Evolutionary conservation across 2,888 invertebrate genomes (phyloP).

Genomic region (Ormyrus pomaceus): DNA sequence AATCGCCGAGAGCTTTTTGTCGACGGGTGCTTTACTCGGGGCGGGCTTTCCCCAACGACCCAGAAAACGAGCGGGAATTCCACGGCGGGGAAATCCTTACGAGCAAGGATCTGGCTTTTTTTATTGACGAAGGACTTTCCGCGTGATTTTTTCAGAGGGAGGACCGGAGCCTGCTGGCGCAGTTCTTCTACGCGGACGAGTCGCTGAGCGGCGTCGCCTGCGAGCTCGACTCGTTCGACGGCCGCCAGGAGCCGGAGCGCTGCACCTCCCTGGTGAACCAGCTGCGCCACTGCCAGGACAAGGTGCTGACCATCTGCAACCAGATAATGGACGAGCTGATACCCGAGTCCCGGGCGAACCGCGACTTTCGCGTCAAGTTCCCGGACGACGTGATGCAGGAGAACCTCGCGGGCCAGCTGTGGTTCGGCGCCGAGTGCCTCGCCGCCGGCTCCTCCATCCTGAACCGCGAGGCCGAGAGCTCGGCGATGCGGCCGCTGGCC

Average conservation of each 20-base stretch:
- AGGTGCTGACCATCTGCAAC: slow-evolving; percentile 93
- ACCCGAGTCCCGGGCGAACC: slow-evolving; percentile 88
- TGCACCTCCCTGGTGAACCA: slow-evolving; percentile 97
- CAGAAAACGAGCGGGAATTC: too few relatives aligned
- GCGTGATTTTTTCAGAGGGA: slow-evolving; percentile 81
- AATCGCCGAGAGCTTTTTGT: too few relatives aligned
- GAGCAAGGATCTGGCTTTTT: too few relatives aligned
- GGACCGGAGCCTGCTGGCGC: slow-evolving; percentile 94
- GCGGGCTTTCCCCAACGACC: too few relatives aligned
- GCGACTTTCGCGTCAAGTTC: slow-evolving; percentile 98
- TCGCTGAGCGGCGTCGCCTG: slow-evolving; percentile 95
- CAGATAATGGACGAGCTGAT: slow-evolving; percentile 96
- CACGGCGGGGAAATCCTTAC: too few relatives aligned
- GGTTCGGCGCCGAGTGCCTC: slow-evolving; percentile 99
- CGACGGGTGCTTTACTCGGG: too few relatives aligned
- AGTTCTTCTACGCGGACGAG: slow-evolving; percentile 99
- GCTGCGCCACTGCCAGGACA: slow-evolving; percentile 94
- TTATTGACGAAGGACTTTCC: too few relatives aligned
- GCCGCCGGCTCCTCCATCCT: slow-evolving; percentile 99
- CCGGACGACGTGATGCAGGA: slow-evolving; percentile 99
- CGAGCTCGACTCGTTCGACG: slow-evolving; percentile 99
- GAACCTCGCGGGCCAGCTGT: slow-evolving; percentile 97
- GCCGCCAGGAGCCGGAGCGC: slow-evolving; percentile 97
- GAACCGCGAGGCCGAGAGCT: slow-evolving; percentile 97
- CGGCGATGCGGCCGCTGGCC: slow-evolving; percentile 96